Percentiles rank a stretch among this genome's conserved stretches.
These are phyloP conservation scores for Esox lucius DNA, from an alignment of 2,797 vertebrate species.

Conservation along the genomic window DNA sequence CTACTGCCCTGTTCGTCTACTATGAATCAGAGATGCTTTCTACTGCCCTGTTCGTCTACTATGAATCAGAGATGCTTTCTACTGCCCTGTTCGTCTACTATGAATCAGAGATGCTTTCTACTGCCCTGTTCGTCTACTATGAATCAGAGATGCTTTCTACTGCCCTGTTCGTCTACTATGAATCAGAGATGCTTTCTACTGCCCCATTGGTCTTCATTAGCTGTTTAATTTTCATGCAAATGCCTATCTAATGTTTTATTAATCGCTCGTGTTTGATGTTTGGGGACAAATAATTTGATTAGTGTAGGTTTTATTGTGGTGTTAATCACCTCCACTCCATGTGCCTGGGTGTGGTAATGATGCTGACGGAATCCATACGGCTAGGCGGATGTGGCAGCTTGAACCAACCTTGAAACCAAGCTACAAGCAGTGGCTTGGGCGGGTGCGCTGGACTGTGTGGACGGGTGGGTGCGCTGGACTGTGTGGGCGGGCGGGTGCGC, in stretches of 20 bases:
- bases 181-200: slow-evolving; percentile 14
- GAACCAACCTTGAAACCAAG: neutral
- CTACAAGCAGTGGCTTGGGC: neutral
- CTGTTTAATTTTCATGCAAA: slow-evolving; percentile 36
- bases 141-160: slow-evolving; percentile 20
- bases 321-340: slow-evolving; percentile 38
- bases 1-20: no score
- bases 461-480: no score
- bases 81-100: no score
- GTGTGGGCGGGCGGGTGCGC: no score
- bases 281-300: slow-evolving; percentile 45
- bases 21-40: no score
- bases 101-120: no score
- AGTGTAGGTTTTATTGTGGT: slow-evolving; percentile 36
- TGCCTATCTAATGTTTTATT: slow-evolving; percentile 40
- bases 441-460: no score
- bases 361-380: neutral
- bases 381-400: neutral
- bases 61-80: no score
- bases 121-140: slow-evolving; percentile 10
- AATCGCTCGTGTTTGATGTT: slow-evolving; percentile 33
- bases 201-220: slow-evolving; percentile 45
- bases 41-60: no score
- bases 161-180: no score
- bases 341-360: neutral